Conservation (phyloP, 2,888 invertebrate species). For the Drosophila basisetae region DNA sequence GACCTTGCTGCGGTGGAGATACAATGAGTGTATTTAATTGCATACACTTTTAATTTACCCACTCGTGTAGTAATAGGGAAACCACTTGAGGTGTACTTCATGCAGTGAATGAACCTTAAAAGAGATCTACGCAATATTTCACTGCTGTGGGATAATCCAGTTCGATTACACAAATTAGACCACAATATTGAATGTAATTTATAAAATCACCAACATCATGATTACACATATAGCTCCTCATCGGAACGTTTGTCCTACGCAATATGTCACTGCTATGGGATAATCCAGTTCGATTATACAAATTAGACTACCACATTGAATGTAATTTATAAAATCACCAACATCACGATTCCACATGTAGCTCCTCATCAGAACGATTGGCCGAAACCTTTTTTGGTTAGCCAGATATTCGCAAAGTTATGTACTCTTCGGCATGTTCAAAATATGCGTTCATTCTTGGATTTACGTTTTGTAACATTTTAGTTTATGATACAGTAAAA, state of each 20-base stretch:
- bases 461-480: not conserved
- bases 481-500: not conserved
- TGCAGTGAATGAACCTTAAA: slow-evolving; percentile 4
- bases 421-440: not conserved
- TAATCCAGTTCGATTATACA: not conserved
- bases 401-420: not conserved
- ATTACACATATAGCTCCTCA: too few relatives aligned
- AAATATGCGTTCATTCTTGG: not conserved
- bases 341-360: not conserved
- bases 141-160: not conserved
- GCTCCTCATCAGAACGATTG: not conserved
- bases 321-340: not conserved
- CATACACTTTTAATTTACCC: not conserved
- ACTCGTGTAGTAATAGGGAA: not conserved
- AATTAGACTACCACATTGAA: not conserved
- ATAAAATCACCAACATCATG: not conserved
- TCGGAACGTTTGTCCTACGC: not conserved
- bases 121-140: not conserved
- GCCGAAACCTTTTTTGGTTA: not conserved
- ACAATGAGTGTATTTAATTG: not conserved
- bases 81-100: not conserved
- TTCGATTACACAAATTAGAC: not conserved
- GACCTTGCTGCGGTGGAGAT: slow-evolving; percentile 3
- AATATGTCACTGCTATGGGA: not conserved
- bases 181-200: not conserved